A percentile compares a stretch with the other conserved stretches of the same genome.
Evolutionary conservation across 2,888 invertebrate genomes (phyloP).

Genomic region (Perdita meconis): DNA sequence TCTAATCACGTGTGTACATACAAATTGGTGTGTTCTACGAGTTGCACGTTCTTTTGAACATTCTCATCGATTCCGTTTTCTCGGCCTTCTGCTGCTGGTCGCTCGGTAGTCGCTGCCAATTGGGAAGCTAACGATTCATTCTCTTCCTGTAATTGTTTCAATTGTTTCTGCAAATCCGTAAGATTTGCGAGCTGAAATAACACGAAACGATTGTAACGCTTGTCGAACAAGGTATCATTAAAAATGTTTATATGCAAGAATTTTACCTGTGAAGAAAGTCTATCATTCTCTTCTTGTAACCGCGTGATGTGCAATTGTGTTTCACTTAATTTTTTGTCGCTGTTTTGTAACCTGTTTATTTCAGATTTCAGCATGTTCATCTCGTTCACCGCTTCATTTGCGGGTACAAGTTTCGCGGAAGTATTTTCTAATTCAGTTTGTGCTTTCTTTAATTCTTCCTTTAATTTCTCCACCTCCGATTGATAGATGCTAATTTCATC

Average conservation of each 20-base stretch:
- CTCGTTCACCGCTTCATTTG: slow-evolving; percentile 56
- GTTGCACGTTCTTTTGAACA: slow-evolving; percentile 71
- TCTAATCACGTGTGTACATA: slow-evolving; percentile 52
- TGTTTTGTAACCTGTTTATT: slow-evolving; percentile 67
- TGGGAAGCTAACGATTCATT: slow-evolving; percentile 83
- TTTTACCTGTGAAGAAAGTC: slow-evolving; percentile 84
- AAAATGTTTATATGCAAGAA: slow-evolving; percentile 2
- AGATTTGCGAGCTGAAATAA: slow-evolving; percentile 70
- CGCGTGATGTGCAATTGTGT: slow-evolving; percentile 81
- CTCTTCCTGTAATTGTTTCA: slow-evolving; percentile 81
- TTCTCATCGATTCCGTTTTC: slow-evolving; percentile 82
- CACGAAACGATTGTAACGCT: too few species aligned
- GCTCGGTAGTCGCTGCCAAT: slow-evolving; percentile 82
- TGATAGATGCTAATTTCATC: slow-evolving; percentile 67
- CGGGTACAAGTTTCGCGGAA: slow-evolving; percentile 55
- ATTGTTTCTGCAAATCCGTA: slow-evolving; percentile 76
- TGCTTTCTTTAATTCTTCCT: slow-evolving; percentile 68
- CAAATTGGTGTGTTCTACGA: slow-evolving; percentile 76
- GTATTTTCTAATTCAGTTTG: slow-evolving; percentile 71
- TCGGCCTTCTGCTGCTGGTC: slow-evolving; percentile 82
- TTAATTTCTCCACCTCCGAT: slow-evolving; percentile 65
- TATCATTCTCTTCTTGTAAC: slow-evolving; percentile 85
- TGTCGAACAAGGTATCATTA: too few species aligned
- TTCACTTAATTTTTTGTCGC: slow-evolving; percentile 67
- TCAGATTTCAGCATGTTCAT: slow-evolving; percentile 67